Percentiles rank a stretch among this genome's conserved stretches.
phyloP scores from a whole-genome alignment of 2,113 vertebrate species.

The Pteronura brasiliensis region DNA sequence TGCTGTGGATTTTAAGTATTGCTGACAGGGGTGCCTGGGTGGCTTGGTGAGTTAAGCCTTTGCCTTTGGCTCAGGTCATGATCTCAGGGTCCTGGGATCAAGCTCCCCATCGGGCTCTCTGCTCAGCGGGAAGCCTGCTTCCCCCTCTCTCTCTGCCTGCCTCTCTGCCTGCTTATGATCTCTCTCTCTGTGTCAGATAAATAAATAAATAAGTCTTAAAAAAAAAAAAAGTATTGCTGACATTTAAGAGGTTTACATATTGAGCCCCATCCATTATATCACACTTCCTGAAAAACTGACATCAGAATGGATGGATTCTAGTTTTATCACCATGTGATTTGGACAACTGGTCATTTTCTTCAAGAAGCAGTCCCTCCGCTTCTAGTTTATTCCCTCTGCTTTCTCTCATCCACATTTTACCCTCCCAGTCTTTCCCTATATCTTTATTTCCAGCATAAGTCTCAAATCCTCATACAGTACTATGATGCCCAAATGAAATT shows the following conservation, averaged over 20 bases:
- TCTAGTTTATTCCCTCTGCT: not conserved
- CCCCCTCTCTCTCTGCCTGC: no score
- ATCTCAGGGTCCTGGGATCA: no score
- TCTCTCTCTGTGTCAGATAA: no score
- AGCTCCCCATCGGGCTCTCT: no score
- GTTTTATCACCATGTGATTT: not conserved
- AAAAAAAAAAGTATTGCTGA: not conserved
- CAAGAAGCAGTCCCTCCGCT: not conserved
- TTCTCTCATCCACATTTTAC: not conserved
- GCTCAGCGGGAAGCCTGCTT: no score
- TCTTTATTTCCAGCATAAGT: not conserved
- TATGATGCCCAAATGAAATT: not conserved
- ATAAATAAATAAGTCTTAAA: no score
- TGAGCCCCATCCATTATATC: not conserved
- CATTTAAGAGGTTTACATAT: not conserved
- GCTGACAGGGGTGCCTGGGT: not conserved
- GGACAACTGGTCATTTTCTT: not conserved
- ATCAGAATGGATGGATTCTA: not conserved
- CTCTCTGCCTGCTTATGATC: no score
- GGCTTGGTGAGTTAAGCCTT: no score
- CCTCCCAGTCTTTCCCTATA: not conserved
- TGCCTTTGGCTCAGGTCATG: no score
- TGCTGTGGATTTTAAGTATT: not conserved
- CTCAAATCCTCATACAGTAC: not conserved
- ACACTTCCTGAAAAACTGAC: not conserved